Evolutionary conservation across 1,140 invertebrate genomes (phyloP), one percentile per base, ranked within the genome.

Genomic region (Acromyrmex charruanus): DNA sequence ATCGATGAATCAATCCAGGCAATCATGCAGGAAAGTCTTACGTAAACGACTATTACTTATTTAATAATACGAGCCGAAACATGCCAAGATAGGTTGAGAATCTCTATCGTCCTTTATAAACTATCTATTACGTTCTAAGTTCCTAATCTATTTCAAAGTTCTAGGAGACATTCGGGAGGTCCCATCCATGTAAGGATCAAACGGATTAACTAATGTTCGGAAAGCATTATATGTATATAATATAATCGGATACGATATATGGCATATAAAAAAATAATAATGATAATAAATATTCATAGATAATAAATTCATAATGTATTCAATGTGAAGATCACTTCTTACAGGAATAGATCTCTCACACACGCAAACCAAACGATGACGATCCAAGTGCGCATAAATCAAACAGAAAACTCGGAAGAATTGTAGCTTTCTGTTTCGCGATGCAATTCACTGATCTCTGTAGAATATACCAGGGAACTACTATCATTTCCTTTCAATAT

Each of bases 301-400:
- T 21, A 59, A 59, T 63, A 63, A 71, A 63, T 87, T 87, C 68
- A 35, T 65, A 69, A 66, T 72, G 39, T 86, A 77, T 25, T 14
- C 21, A 63, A 79, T 31, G 77, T 68, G 85, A 77, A 68, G 86
- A 31, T 84, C 79, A 74, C 87, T 87, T 87, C 18, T 31, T 77
- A 44, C 68, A 87, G 65, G 85, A 77, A 44, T 84, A 82, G 69
- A 87, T 88, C 85, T 93, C 89, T 87, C 91, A 92, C 92, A 93
- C 91, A 91, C 91, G 86, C 90, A 93, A 93, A 93, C 87, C 80
- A 92, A 92, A 90, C 89, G 79, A 87, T 89, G 74, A 85, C 66
- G 77, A 79, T 87, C 79, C 89, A 84, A 66, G 74, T 89, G 90
- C 87, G 66, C 85, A 87, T 84, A 91, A 84, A 90, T 53, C 21